These are phyloP conservation scores for Solenodon paradoxus DNA, from an alignment of 2,113 vertebrate genomes.

Conservation along the genomic window DNA sequence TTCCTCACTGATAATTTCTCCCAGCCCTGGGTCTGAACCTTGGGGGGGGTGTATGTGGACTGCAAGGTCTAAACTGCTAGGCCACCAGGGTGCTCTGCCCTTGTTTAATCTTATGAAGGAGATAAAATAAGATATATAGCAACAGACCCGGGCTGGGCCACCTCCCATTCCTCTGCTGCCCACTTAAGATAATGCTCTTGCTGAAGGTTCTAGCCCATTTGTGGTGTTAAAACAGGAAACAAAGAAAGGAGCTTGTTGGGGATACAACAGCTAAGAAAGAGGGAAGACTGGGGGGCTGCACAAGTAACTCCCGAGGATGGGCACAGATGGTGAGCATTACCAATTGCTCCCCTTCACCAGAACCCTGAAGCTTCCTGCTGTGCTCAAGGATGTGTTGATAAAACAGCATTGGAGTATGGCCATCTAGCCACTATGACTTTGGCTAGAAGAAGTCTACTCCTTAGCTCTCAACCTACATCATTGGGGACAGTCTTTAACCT, in stretches of 20 bases:
- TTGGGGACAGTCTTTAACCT: background rate
- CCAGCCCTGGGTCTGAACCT: too few relatives aligned
- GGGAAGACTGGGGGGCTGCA: background rate
- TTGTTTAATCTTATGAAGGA: background rate
- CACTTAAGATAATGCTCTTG: too few relatives aligned
- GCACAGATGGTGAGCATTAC: background rate
- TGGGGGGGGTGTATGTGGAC: too few relatives aligned
- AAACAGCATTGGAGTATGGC: background rate
- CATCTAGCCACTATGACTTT: background rate
- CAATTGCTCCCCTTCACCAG: background rate
- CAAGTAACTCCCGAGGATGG: background rate
- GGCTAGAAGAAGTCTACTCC: background rate
- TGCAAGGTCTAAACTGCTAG: too few relatives aligned
- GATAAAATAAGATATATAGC: background rate
- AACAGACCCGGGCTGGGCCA: background rate
- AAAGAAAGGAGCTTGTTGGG: background rate
- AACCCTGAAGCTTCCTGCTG: background rate
- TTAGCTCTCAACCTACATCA: background rate
- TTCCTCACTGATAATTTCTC: too few relatives aligned
- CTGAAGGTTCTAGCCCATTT: background rate
- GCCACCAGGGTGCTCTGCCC: too few relatives aligned
- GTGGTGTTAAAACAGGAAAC: background rate
- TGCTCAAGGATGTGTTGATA: background rate
- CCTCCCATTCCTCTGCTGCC: background rate
- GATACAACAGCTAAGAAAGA: background rate